Percentiles rank a stretch among this genome's conserved stretches.
Conservation (phyloP, 2,888 invertebrate genomes). For the Drosophila atroscutellata region DNA sequence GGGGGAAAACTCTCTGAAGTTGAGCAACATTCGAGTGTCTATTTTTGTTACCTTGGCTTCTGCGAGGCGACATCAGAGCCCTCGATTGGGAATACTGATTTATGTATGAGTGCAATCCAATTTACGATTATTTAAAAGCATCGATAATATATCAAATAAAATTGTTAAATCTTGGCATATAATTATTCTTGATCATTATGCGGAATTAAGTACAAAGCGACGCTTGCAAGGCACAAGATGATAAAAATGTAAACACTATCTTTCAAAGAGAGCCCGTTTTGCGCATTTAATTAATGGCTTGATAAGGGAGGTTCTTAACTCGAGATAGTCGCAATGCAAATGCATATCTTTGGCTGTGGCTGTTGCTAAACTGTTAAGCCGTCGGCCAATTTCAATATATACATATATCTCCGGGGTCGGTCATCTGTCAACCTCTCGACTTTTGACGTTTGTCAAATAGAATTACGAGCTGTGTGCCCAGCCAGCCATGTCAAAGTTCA, state of each 20-base stretch:
- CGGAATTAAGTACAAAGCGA: neutral
- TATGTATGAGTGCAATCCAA: neutral
- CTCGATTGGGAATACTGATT: neutral
- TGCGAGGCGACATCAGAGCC: neutral
- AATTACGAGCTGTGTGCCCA: constrained; percentile 54
- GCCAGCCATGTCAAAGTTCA: constrained; percentile 65
- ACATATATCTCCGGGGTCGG: constrained; percentile 26
- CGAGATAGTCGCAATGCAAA: neutral
- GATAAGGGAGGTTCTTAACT: constrained; percentile 19
- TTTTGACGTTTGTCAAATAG: constrained; percentile 64
- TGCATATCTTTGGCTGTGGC: constrained; percentile 4
- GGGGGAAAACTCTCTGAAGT: neutral
- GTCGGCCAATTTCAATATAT: constrained; percentile 7
- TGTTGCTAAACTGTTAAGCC: neutral
- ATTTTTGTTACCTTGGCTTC: constrained; percentile 16
- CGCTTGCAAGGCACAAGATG: too few relatives aligned
- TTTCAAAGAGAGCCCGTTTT: neutral
- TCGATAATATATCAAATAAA: neutral
- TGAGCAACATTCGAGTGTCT: neutral
- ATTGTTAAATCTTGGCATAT: neutral
- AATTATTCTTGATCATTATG: neutral
- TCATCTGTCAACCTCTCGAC: constrained; percentile 47
- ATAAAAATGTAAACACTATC: neutral
- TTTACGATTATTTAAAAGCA: neutral
- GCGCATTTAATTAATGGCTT: neutral